A percentile compares a stretch with the other conserved stretches of the same genome.
phyloP scores from a whole-genome alignment of 1,140 invertebrate species.

The Drosophila ercepeae region DNA sequence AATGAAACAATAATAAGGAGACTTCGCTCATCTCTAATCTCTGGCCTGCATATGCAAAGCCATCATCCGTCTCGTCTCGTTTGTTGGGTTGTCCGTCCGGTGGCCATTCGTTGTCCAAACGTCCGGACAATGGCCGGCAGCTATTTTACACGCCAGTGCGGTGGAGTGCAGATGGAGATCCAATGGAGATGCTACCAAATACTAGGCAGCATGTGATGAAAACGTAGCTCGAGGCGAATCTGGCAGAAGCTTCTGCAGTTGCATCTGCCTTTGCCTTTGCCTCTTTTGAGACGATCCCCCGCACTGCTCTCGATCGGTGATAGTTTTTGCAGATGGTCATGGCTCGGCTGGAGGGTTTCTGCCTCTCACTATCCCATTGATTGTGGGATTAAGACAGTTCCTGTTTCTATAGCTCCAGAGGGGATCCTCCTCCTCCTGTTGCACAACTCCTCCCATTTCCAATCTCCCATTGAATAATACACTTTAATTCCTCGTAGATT shows the following conservation, averaged over 20 bases:
- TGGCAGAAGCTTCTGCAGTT: constrained; percentile 7
- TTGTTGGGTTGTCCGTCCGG: constrained; percentile 25
- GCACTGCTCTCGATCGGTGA: constrained; percentile 44
- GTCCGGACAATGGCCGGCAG: constrained; percentile 60
- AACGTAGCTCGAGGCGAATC: constrained; percentile 4
- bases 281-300: constrained; percentile 28
- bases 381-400: constrained; percentile 67
- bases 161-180: constrained; percentile 11
- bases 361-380: constrained; percentile 64
- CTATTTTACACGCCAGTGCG: constrained; percentile 78
- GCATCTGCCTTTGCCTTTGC: constrained; percentile 11
- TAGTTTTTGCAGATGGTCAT: constrained; percentile 43
- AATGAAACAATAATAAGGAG: not conserved
- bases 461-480: constrained; percentile 3
- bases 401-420: constrained; percentile 28
- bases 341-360: constrained; percentile 24
- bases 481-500: not conserved
- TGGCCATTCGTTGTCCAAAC: constrained; percentile 22
- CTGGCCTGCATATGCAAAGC: constrained; percentile 20
- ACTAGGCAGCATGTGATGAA: constrained; percentile 49
- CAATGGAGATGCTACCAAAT: constrained; percentile 31
- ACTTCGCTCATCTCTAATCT: constrained; percentile 53
- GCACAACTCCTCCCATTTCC: constrained; percentile 23
- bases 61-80: constrained; percentile 38
- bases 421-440: constrained; percentile 1